A percentile compares a stretch with the other conserved stretches of the same genome.
phyloP scores from a whole-genome alignment of 2,797 vertebrate species.

The Allobates femoralis region DNA sequence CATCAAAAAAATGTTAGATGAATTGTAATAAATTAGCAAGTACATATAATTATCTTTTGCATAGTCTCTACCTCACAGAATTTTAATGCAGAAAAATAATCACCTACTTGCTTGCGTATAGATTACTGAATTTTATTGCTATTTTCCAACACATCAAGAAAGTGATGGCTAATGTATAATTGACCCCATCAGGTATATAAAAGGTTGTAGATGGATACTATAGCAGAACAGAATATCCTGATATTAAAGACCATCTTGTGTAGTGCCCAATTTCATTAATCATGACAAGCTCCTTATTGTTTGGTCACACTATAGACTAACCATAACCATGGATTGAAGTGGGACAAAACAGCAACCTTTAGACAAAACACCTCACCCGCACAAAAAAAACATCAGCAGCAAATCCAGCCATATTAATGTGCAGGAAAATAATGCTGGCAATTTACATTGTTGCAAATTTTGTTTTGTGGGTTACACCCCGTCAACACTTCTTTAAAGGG shows the following conservation, averaged over 20 bases:
- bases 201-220: not conserved
- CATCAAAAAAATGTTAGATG: slow-evolving; percentile 8
- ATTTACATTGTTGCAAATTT: no score
- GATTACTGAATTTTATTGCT: not conserved
- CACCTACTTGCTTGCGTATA: not conserved
- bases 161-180: not conserved
- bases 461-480: no score
- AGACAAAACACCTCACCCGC: no score
- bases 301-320: no score
- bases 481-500: no score
- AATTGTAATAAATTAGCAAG: slow-evolving; percentile 11
- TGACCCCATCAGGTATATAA: not conserved
- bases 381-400: no score
- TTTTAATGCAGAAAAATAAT: slow-evolving; percentile 4
- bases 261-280: not conserved
- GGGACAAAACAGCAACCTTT: no score
- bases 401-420: no score
- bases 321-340: no score
- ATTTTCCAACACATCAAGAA: not conserved
- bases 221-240: not conserved
- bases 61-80: not conserved
- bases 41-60: slow-evolving; percentile 14
- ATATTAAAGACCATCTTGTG: not conserved
- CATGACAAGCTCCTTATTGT: no score
- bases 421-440: no score